Evolutionary conservation across 2,113 vertebrate genomes (phyloP).

Genomic region (Varanus komodoensis): DNA sequence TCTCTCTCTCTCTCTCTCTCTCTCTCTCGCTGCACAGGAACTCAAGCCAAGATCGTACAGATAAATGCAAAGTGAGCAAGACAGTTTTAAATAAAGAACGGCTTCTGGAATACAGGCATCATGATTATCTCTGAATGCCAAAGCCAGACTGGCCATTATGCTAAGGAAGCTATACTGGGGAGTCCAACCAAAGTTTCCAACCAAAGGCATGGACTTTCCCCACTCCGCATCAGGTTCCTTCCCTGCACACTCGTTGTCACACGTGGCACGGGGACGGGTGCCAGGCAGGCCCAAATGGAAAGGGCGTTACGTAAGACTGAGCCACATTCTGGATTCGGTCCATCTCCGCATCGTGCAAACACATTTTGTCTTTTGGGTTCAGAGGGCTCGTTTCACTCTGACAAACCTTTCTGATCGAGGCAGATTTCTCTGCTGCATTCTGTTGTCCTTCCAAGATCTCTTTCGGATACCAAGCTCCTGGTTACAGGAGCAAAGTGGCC

Average conservation of each 20-base stretch:
- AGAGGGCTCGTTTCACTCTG: not conserved
- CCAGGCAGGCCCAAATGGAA: not conserved
- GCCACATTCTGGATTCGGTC: not conserved
- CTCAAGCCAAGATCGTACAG: constrained; percentile 36
- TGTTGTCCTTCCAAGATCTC: not conserved
- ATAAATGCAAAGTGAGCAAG: constrained; percentile 60
- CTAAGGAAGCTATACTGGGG: not conserved
- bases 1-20: not conserved
- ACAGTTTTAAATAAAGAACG: constrained; percentile 55
- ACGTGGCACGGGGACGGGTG: not conserved
- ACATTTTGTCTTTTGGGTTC: not conserved
- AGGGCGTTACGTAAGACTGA: not conserved
- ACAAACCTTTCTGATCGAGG: not conserved
- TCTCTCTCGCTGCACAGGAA: constrained; percentile 4
- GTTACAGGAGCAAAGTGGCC: no score
- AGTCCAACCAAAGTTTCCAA: not conserved
- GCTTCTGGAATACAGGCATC: constrained; percentile 41
- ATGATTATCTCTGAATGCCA: constrained; percentile 38
- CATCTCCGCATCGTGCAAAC: no score
- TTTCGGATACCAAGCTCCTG: not conserved
- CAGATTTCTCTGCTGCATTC: not conserved
- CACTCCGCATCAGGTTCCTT: no score
- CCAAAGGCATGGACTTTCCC: no score
- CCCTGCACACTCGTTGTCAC: not conserved
- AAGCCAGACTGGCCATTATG: constrained; percentile 29